Evolutionary conservation across 2,797 vertebrate genomes (phyloP).

Genomic region (Paguma larvata): DNA sequence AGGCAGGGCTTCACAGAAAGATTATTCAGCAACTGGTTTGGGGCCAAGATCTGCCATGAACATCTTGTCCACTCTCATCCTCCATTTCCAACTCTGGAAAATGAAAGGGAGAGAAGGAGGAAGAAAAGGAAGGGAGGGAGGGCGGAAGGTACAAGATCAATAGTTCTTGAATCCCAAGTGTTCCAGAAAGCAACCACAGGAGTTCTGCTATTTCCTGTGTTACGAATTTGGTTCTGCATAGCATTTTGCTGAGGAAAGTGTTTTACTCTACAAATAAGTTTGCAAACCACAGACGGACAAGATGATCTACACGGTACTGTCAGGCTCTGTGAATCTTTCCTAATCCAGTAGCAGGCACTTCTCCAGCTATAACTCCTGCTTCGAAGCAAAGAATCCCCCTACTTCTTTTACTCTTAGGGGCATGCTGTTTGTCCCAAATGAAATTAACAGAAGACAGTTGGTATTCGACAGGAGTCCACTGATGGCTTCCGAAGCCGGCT

Average conservation of each 20-base stretch:
- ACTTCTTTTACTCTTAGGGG: neutral
- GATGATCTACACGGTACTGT: slow-evolving; percentile 21
- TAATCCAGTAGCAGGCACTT: neutral
- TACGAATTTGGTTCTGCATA: neutral
- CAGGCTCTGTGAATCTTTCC: slow-evolving; percentile 43
- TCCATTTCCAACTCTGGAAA: neutral
- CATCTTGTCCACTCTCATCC: neutral
- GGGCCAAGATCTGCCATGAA: neutral
- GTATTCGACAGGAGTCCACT: neutral
- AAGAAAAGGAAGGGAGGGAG: neutral
- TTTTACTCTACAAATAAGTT: slow-evolving; percentile 49
- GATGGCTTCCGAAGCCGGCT: neutral
- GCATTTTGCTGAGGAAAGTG: slow-evolving; percentile 10
- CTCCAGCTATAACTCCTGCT: neutral
- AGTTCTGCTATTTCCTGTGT: neutral
- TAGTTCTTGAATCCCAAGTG: neutral
- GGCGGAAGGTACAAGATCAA: neutral
- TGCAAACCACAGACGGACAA: slow-evolving; percentile 29
- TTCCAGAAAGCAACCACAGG: neutral
- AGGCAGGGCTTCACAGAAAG: neutral
- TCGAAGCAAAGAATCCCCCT: neutral
- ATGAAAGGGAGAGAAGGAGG: neutral
- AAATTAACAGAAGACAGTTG: neutral
- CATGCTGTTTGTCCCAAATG: neutral
- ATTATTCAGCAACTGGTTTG: neutral